Evolutionary conservation across 2,888 invertebrate genomes (phyloP).

Genomic region (Strigamia transsilvanica): DNA sequence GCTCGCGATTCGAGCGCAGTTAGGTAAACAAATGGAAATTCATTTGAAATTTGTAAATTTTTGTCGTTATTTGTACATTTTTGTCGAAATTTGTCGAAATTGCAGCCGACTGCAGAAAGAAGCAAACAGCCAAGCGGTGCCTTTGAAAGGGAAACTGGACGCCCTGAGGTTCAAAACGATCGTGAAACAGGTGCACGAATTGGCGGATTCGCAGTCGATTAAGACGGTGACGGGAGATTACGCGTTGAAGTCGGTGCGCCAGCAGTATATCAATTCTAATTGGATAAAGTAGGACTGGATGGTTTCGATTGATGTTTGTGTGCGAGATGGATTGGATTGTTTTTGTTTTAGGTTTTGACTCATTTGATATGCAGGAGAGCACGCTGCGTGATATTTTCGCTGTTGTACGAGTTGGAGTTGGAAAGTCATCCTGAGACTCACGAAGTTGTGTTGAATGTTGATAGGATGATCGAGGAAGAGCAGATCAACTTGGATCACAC

Average conservation of each 20-base stretch:
- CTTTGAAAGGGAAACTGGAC: background rate
- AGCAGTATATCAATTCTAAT: background rate
- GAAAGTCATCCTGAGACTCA: background rate
- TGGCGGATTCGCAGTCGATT: background rate
- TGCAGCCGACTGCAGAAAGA: background rate
- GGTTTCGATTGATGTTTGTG: background rate
- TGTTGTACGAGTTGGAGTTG: slow-evolving; percentile 6
- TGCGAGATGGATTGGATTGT: background rate
- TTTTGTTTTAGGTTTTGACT: background rate
- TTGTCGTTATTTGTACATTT: too few species aligned
- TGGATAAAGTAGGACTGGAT: background rate
- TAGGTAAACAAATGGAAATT: background rate
- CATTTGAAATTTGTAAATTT: too few species aligned
- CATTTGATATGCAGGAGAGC: background rate
- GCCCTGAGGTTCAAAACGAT: background rate
- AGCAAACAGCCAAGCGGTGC: background rate
- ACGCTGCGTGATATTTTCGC: background rate
- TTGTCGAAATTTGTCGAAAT: too few species aligned
- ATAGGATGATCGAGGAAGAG: slow-evolving; percentile 32
- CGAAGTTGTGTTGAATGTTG: background rate
- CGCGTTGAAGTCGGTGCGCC: background rate
- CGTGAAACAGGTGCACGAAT: background rate
- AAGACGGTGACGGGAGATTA: slow-evolving; percentile 3
- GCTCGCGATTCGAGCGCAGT: background rate
- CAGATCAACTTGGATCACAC: slow-evolving; percentile 66